Percentiles rank a stretch among this genome's conserved stretches.
phyloP scores from a whole-genome alignment of 2,888 invertebrate species.

The Philereme transversata region DNA sequence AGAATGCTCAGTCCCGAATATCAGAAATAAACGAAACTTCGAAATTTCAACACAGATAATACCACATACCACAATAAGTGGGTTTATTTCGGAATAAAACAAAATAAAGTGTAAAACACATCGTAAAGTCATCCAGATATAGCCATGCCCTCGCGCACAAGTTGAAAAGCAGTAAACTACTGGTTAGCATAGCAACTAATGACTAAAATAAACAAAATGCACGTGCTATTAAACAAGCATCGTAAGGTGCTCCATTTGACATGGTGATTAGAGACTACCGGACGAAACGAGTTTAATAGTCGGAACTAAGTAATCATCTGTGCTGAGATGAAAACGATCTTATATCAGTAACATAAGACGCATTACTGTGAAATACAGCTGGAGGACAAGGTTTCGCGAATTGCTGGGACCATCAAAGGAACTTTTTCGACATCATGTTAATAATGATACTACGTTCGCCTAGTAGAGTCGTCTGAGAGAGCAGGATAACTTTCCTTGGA shows the following conservation, averaged over 20 bases:
- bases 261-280: constrained; percentile 20
- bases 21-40: no score
- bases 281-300: constrained; percentile 22
- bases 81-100: neutral
- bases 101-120: neutral
- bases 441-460: no score
- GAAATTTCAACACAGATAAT: no score
- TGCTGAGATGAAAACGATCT: neutral
- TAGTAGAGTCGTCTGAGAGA: neutral
- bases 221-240: constrained; percentile 15
- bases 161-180: constrained; percentile 5
- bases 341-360: neutral
- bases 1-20: no score
- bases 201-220: constrained; percentile 26
- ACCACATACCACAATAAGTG: no score
- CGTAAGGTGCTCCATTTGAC: constrained; percentile 22
- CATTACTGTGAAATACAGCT: neutral
- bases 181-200: constrained; percentile 18
- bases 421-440: no score
- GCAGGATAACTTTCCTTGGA: neutral
- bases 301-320: constrained; percentile 6
- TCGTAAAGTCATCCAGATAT: constrained; percentile 15
- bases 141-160: constrained; percentile 6
- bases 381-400: no score
- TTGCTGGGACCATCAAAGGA: no score